These are phyloP conservation scores for Apodemus sylvaticus DNA, from an alignment of 2,113 vertebrate species.

Conservation along the genomic window DNA sequence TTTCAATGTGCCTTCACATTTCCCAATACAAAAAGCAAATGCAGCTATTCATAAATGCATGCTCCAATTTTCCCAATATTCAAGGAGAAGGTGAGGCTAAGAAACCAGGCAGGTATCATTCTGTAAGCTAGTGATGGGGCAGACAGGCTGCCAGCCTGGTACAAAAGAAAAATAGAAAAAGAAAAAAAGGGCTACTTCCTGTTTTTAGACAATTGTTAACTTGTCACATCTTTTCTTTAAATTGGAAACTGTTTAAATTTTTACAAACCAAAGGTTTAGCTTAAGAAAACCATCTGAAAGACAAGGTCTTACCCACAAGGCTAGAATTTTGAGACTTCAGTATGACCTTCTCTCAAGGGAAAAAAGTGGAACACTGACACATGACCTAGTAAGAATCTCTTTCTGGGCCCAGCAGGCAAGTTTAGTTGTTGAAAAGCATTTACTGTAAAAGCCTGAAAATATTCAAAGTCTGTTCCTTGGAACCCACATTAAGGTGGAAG, in stretches of 20 bases:
- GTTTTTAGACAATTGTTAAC: not conserved
- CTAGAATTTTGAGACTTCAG: not conserved
- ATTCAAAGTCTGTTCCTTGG: not conserved
- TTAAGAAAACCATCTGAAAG: not conserved
- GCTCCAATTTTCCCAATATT: not conserved
- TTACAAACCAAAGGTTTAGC: not conserved
- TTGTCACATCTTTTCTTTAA: not conserved
- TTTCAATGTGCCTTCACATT: not conserved
- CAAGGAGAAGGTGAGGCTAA: not conserved
- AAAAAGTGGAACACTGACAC: not conserved
- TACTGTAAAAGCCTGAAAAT: not conserved
- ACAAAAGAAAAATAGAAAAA: not conserved
- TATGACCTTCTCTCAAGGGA: too few species aligned
- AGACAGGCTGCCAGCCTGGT: not conserved
- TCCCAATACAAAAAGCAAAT: not conserved
- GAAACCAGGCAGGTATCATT: not conserved
- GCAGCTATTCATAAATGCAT: not conserved
- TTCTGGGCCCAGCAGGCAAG: not conserved
- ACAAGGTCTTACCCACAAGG: not conserved
- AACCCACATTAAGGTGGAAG: not conserved
- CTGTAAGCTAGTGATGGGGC: too few species aligned
- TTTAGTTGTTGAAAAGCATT: not conserved
- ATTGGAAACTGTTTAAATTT: not conserved
- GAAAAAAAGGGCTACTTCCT: too few species aligned
- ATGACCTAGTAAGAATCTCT: not conserved